Evolutionary conservation across 2,113 vertebrate genomes (phyloP).

Genomic region (Brachypteracias leptosomus): DNA sequence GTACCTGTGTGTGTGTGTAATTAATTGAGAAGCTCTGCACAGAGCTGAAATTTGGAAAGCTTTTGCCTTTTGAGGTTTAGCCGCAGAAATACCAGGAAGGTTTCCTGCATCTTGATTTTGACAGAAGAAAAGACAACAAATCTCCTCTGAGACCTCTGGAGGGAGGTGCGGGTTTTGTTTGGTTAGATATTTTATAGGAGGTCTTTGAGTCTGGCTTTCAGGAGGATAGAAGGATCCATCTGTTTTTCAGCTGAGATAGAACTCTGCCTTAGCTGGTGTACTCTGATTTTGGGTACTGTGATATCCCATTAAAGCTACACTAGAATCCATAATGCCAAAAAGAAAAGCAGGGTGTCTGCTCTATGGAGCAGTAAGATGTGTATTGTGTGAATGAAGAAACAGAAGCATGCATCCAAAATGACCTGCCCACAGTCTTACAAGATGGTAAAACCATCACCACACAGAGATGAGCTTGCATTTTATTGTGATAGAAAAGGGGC

Average conservation of each 20-base stretch:
- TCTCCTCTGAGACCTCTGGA: neutral
- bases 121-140: neutral
- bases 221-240: neutral
- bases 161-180: neutral
- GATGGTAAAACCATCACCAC: neutral
- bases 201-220: neutral
- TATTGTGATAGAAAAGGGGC: neutral
- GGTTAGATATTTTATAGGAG: neutral
- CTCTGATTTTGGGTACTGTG: neutral
- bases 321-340: neutral
- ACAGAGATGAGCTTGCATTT: neutral
- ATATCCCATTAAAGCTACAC: neutral
- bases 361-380: fast-evolving
- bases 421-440: neutral
- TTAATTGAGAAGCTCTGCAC: neutral
- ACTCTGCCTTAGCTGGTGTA: neutral
- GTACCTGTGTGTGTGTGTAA: too few relatives aligned
- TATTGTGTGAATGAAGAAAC: neutral
- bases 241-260: neutral
- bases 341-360: neutral
- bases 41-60: neutral
- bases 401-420: neutral
- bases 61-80: neutral
- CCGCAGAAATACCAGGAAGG: neutral
- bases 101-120: neutral